phyloP scores from a whole-genome alignment of 2,888 invertebrate species.

The Hartigia nigra region DNA sequence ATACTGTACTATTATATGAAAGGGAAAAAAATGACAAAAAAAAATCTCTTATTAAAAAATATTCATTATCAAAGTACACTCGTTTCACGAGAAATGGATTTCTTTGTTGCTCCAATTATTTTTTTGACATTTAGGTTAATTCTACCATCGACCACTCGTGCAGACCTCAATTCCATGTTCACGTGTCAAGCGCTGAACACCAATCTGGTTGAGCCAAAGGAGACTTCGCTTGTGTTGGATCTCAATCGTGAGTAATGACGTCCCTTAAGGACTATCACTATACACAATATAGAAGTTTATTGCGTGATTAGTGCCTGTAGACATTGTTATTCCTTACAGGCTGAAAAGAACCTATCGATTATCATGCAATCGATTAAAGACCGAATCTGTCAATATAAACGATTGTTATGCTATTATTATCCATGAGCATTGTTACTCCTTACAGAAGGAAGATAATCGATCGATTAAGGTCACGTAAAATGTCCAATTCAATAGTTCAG shows the following conservation, averaged over 20 bases:
- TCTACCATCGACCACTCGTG: constrained; percentile 79
- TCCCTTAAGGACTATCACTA: not conserved
- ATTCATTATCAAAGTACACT: not conserved
- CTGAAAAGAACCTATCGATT: too few species aligned
- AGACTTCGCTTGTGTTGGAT: constrained; percentile 80
- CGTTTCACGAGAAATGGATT: not conserved
- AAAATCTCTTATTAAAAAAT: not conserved
- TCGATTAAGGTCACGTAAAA: not conserved
- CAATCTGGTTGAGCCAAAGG: constrained; percentile 82
- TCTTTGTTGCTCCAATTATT: constrained; percentile 7
- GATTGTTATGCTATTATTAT: too few species aligned
- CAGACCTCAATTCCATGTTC: constrained; percentile 86
- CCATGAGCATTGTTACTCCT: too few species aligned
- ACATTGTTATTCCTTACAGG: not conserved
- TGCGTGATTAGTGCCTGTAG: not conserved
- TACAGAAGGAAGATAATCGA: too few species aligned
- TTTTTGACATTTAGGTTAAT: constrained; percentile 48
- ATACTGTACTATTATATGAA: too few species aligned
- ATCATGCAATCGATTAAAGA: too few species aligned
- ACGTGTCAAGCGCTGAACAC: constrained; percentile 91
- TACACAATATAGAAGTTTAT: not conserved
- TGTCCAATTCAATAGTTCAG: not conserved
- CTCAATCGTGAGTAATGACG: constrained; percentile 78
- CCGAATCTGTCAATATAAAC: too few species aligned
- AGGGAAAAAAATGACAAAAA: not conserved